phyloP scores from a whole-genome alignment of 2,113 vertebrate genomes.

The Heteronetta atricapilla region DNA sequence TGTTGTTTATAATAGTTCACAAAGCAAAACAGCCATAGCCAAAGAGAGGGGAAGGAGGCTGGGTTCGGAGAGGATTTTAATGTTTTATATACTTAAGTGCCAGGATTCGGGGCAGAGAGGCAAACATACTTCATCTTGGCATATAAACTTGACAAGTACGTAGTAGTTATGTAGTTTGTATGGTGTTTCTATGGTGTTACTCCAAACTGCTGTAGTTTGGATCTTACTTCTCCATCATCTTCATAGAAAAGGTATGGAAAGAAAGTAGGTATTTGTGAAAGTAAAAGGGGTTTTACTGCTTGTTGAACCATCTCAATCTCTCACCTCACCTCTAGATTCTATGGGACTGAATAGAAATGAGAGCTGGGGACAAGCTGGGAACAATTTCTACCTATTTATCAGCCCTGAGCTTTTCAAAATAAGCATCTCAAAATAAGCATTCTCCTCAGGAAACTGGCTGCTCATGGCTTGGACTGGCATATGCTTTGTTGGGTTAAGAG shows the following conservation, averaged over 20 bases:
- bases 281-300: neutral
- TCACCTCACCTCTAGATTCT: neutral
- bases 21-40: neutral
- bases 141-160: neutral
- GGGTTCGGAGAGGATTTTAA: neutral
- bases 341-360: neutral
- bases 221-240: neutral
- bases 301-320: neutral
- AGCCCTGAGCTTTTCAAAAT: neutral
- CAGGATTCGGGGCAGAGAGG: neutral
- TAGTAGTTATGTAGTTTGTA: neutral
- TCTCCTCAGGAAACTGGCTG: too few relatives aligned
- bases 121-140: neutral
- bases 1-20: neutral
- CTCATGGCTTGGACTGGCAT: too few relatives aligned
- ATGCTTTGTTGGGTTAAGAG: too few relatives aligned
- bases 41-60: neutral
- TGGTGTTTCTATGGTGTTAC: accelerated
- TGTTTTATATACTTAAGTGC: neutral
- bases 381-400: neutral
- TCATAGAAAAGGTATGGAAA: neutral
- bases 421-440: too few relatives aligned
- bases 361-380: neutral
- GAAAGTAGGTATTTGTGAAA: neutral
- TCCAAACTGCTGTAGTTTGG: neutral